These are phyloP conservation scores for Choloepus didactylus DNA, from an alignment of 2,797 vertebrate genomes.

Conservation along the genomic window DNA sequence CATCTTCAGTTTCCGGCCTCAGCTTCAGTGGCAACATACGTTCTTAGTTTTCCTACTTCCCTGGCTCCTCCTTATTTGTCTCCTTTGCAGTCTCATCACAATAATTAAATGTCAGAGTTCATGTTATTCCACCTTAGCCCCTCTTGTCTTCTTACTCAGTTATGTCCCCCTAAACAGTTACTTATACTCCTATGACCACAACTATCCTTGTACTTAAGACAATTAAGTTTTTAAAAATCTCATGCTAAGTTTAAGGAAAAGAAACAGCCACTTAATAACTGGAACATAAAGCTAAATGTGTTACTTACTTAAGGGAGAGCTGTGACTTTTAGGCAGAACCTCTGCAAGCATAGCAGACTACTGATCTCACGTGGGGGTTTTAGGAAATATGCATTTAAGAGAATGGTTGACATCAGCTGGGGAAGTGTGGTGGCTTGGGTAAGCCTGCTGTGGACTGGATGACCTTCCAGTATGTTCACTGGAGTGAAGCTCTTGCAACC, in stretches of 20 bases:
- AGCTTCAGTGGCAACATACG: neutral
- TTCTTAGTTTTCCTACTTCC: neutral
- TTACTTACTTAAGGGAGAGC: neutral
- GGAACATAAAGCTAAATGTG: conserved; percentile 4
- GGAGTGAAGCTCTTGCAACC: neutral
- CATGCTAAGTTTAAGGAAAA: neutral
- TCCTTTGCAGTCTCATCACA: neutral
- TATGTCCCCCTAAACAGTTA: neutral
- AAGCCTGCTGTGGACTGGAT: neutral
- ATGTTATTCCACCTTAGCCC: fast-evolving
- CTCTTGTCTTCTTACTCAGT: neutral
- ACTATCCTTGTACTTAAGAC: neutral
- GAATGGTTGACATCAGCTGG: neutral
- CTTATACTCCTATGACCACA: neutral
- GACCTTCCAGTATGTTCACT: neutral
- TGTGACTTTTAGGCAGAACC: neutral
- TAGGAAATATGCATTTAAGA: conserved; percentile 31
- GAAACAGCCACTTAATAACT: neutral
- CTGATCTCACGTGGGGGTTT: neutral
- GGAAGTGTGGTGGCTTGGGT: neutral
- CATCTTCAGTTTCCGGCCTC: neutral
- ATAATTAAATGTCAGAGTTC: neutral
- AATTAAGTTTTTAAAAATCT: neutral
- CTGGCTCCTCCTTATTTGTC: neutral
- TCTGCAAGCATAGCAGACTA: conserved; percentile 25